Evolutionary conservation across 2,888 invertebrate genomes (phyloP), one percentile per base, ranked within the genome.

Genomic region (Mesorhabditis sp.): DNA sequence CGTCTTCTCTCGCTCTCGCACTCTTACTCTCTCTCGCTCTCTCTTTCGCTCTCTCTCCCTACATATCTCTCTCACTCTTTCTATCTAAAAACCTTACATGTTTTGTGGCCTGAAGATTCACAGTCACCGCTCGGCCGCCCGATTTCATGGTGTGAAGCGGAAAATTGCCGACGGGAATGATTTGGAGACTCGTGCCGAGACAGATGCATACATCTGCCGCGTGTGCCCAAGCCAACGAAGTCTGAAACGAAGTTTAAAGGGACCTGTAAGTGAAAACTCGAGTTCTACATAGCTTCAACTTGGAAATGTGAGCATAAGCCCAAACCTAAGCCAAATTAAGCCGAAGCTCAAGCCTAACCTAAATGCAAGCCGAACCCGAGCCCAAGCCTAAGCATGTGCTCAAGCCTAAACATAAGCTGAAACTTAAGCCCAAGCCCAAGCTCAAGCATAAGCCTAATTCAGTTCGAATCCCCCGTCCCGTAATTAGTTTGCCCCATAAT

Each of bases 71-170:
- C 28, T 28, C 5, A n/a, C 43, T 63, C 7, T 43, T 15, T 6
- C 43, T 7, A 64, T 45, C 42, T 7, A 43, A 42, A 4, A 5
- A 3, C 88, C 90, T 89, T 89, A 93, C 94, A 88, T 95, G 93
- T 89, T 96, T 95, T 4, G 97, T 98, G n/a, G 93, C 92, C 86
- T 99, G 98, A 68, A 98, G 88, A 88, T 98, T 99, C 76, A 96
- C 92, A 81, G 97, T 93, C 28, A 93, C 93, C 68, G 98, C 87
- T 86, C 92, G 92, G 4, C 95, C 95, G 43, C 91, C 91, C 86
- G 91, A 91, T 86, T 92, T 92, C 80, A 92, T 91, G 74, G 91
- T 92, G 84, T 91, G 91, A 50, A 95, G 87, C 4, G 97, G 97
- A 78, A 97, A 88, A 87, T 93, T 93, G 13, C 95, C 97, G 87